Base-by-base conservation (phyloP, 2,797 vertebrate species). In the Phylloscopus collybita region DNA sequence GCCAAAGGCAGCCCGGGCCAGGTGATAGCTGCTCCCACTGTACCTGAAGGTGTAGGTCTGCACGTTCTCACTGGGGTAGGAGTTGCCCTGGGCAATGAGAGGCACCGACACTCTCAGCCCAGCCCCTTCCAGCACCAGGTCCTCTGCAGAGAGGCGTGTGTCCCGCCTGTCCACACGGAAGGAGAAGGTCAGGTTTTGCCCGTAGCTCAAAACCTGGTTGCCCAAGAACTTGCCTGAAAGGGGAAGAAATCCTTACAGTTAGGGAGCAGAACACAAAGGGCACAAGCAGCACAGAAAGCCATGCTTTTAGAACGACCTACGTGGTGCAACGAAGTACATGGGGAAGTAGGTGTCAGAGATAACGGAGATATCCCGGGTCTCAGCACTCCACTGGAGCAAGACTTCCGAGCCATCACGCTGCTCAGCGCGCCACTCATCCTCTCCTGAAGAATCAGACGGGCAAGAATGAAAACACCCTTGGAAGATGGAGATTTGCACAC, bases 21-120 rank as follows among this genome's bases (percentile, higher is more conserved):
- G 36, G 66, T 29, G 44, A 57, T n/a, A 84, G 50, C 79, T 88
- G 84, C 56, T 71, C 65, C 38, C 74, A 47, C 20, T 5, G 5
- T 83, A 99, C 99, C 99, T 99, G 98, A 99, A 99, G 83, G 98
- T 97, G 11, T 98, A 99, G 21, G 97, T 98, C 96, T 98, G 97
- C 7, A 93, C 89, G 29, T 97, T 98, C 96, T 99, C 99, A 4
- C 97, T 98, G 34, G 99, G 99, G 82, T 99, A 99, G 73, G 99
- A 96, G 72, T 99, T 99, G 93, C 99, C 99, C 98, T 99, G 99
- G 29, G 99, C 99, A 12, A 99, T 99, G 67, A 99, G 98, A 0
- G 99, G 99, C 40, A 99, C 99, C 0, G 99, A 98, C 30, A 99
- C 98, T 69, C 98, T 97, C n/a, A 98, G 96, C 26, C 97, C 97